Conservation (phyloP, 2,113 vertebrate genomes). For the Eurypyga helias region DNA sequence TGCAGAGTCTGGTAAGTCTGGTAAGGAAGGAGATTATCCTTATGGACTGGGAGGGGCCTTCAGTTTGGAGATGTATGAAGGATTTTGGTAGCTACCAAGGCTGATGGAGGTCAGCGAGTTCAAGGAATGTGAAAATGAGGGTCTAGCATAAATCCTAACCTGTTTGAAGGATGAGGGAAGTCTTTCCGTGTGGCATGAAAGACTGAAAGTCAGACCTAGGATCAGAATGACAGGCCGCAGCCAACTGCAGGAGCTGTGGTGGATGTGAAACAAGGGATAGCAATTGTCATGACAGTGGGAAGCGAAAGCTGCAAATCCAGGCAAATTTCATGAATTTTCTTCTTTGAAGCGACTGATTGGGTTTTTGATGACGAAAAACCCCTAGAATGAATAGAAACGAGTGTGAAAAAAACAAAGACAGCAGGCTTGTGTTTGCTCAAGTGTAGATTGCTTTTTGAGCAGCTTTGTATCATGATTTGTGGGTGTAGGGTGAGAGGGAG, state of each 20-base stretch:
- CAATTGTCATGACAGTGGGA: neutral
- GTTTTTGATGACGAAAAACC: neutral
- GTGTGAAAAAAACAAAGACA: neutral
- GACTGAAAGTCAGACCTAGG: neutral
- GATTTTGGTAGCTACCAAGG: neutral
- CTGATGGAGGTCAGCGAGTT: neutral
- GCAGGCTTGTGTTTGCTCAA: conserved; percentile 11
- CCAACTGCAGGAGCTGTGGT: neutral
- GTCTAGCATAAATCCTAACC: neutral
- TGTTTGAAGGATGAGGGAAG: neutral
- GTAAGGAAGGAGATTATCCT: neutral
- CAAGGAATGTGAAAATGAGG: neutral
- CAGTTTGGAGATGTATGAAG: neutral
- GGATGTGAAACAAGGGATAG: neutral
- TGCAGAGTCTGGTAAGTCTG: too few relatives aligned
- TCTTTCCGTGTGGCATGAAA: neutral
- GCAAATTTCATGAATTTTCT: neutral
- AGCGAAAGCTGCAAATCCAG: neutral
- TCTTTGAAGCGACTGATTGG: neutral
- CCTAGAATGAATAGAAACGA: neutral
- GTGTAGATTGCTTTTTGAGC: neutral
- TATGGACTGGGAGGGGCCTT: neutral
- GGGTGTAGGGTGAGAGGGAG: conserved; percentile 22
- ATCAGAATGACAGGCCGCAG: neutral
- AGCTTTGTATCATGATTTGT: conserved; percentile 14